Evolutionary conservation across 2,113 vertebrate species (phyloP).

Genomic region (Todiramphus chloris): DNA sequence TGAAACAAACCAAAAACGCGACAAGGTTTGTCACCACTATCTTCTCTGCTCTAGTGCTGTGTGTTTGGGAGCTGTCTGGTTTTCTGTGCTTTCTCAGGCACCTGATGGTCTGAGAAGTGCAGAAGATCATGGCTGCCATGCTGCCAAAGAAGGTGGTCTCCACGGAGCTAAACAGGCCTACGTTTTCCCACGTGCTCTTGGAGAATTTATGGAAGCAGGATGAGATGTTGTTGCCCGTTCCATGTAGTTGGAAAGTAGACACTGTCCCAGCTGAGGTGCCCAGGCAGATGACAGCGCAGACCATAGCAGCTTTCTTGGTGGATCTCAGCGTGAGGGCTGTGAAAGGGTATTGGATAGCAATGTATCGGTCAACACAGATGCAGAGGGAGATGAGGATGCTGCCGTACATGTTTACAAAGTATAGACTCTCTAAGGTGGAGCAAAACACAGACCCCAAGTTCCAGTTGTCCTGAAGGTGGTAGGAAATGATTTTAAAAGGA

Average conservation of each 20-base stretch:
- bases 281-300: conserved; percentile 65
- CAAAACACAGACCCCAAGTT: conserved; percentile 63
- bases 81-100: conserved; percentile 28
- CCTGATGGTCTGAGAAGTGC: conserved; percentile 53
- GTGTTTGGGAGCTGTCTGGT: background rate
- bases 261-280: conserved; percentile 7
- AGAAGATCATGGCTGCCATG: conserved; percentile 61
- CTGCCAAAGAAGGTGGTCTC: conserved; percentile 48
- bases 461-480: conserved; percentile 19
- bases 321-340: conserved; percentile 48
- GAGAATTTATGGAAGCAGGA: conserved; percentile 74
- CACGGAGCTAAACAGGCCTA: conserved; percentile 32
- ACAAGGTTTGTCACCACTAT: conserved; percentile 69
- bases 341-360: conserved; percentile 65
- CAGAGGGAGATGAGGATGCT: conserved; percentile 76
- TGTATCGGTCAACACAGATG: conserved; percentile 72
- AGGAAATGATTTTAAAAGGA: conserved; percentile 77
- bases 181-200: conserved; percentile 45
- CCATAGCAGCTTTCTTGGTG: conserved; percentile 49
- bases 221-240: background rate
- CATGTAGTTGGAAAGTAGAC: conserved; percentile 44
- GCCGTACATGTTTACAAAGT: conserved; percentile 78
- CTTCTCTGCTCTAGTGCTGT: conserved; percentile 60
- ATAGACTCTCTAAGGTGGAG: conserved; percentile 73
- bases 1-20: conserved; percentile 73